Base-by-base conservation (phyloP, 35 echinoderm and acorn worm genomes). In the Diadema setosum region DNA sequence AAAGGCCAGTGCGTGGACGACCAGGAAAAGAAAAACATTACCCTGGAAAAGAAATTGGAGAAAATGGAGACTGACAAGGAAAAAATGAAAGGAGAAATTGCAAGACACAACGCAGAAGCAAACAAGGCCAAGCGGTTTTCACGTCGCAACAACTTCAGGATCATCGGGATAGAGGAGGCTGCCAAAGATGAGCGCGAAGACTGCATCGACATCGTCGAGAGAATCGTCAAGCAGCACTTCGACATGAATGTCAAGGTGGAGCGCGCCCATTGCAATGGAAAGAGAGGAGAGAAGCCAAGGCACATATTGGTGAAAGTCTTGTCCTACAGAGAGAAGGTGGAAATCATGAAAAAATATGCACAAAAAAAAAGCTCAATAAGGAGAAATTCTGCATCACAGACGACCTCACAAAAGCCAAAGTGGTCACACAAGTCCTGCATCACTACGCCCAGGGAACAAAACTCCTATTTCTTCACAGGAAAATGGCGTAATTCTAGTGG, bases 361-460 rank as follows among this genome's bases (percentile, higher is more conserved):
- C n/a, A n/a, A n/a, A n/a, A n/a, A n/a, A n/a, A 30, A 24, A 20
- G 55, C 52, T 16, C 76, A 36, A 12, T 17, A 43, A 70, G 43
- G 59, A 81, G 39, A 26, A 43, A 23, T 81, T 58, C 20, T 70
- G 35, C 45, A 87, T 87, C 26, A 50, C 56, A 12, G 85, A 87
- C 36, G 85, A 87, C 44, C 69, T 87, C 18, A 91, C 81, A 3
- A 91, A 70, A 73, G 64, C 43, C 14, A 82, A 91, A 11, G 35
- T 84, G 18, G 26, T 67, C 12, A 67, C 48, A 69, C 30, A 83
- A 42, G 89, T 84, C 4, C 30, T 49, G 15, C 27, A 70, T 1
- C 46, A 75, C 8, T 84, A 67, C 26, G 18, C 83, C 12, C 9
- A 65, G 40, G 89, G 81, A 3, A 91, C 89, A 2, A 91, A 73